Conservation (phyloP, 2,113 vertebrate genomes). For the Carollia perspicillata region DNA sequence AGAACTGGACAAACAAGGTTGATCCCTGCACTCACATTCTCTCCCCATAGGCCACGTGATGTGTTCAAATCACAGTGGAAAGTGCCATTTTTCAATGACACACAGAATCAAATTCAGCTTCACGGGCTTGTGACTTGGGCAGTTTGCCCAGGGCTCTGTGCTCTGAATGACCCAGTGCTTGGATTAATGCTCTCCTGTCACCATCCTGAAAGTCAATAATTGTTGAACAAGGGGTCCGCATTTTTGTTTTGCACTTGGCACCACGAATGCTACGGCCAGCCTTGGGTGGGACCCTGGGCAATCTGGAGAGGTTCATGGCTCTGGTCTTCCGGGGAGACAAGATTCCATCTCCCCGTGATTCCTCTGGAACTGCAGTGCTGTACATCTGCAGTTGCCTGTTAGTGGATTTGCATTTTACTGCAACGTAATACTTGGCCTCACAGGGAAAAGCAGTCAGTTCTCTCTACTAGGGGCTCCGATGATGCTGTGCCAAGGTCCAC, state of each 20-base stretch:
- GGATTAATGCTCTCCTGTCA: neutral
- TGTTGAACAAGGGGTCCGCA: neutral
- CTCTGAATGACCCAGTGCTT: neutral
- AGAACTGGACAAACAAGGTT: neutral
- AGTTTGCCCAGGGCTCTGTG: neutral
- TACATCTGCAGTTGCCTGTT: neutral
- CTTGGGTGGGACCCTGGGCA: neutral
- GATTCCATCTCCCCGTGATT: neutral
- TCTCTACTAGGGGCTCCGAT: conserved; percentile 40
- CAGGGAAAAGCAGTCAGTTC: neutral
- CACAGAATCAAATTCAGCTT: neutral
- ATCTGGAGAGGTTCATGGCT: neutral
- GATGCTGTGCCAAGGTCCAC: neutral
- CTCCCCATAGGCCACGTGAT: neutral
- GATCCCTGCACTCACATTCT: neutral
- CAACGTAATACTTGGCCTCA: neutral
- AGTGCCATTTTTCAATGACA: neutral
- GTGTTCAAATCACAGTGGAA: neutral
- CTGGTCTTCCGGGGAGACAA: neutral
- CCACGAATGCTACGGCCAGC: neutral
- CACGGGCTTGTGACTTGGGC: neutral
- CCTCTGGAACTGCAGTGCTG: neutral
- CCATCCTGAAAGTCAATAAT: neutral
- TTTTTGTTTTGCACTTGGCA: neutral
- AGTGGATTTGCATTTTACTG: conserved; percentile 52